These are phyloP conservation scores for Neelides sp. DNA, from an alignment of 1,140 invertebrate genomes.

Conservation along the genomic window DNA sequence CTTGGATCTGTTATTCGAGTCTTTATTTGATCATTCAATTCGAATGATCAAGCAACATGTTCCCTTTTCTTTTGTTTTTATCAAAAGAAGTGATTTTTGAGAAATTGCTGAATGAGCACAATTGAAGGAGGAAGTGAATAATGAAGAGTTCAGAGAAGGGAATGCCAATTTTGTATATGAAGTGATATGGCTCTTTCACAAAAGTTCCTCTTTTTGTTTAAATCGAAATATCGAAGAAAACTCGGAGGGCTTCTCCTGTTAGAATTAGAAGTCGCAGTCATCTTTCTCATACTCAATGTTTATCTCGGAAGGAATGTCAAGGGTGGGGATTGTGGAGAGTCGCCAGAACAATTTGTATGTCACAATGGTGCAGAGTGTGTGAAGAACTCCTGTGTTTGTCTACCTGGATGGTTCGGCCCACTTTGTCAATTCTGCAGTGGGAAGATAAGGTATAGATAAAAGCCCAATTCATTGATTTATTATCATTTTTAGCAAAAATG, in stretches of 20 bases:
- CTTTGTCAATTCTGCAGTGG: slow-evolving; percentile 80
- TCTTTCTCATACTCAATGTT: background rate
- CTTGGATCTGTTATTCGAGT: too few species aligned
- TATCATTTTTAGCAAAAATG: slow-evolving; percentile 6
- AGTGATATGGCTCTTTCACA: slow-evolving; percentile 52
- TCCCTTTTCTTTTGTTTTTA: too few species aligned
- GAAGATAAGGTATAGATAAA: slow-evolving; percentile 65
- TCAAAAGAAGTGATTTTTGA: too few species aligned
- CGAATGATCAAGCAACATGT: too few species aligned
- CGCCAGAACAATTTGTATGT: slow-evolving; percentile 2
- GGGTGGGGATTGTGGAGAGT: slow-evolving; percentile 3
- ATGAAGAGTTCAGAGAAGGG: too few species aligned
- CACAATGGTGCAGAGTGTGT: slow-evolving; percentile 46
- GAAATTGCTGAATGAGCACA: too few species aligned
- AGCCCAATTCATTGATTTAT: background rate
- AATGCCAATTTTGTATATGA: too few species aligned
- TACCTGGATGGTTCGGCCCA: slow-evolving; percentile 75
- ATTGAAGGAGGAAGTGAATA: too few species aligned
- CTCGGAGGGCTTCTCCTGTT: slow-evolving; percentile 7
- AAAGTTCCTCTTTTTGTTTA: slow-evolving; percentile 72
- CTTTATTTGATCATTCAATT: too few species aligned
- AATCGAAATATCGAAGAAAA: slow-evolving; percentile 60
- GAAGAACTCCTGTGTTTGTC: slow-evolving; percentile 54
- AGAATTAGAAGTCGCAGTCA: slow-evolving; percentile 10
- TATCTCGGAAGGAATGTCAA: too few species aligned